Conservation (phyloP, 2,113 vertebrate species). For the Aramus guarauna region DNA sequence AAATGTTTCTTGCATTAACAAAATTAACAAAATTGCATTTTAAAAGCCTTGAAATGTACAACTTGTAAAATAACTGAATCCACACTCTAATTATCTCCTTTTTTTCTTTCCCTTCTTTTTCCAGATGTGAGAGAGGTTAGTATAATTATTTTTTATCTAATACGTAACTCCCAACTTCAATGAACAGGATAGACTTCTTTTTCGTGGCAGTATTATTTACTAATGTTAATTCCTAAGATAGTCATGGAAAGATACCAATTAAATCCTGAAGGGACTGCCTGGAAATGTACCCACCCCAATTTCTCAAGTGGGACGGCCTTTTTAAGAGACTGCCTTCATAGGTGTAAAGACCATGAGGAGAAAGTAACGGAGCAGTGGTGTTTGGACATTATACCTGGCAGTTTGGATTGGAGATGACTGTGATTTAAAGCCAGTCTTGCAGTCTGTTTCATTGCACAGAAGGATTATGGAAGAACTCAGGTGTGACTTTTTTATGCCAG, state of each 20-base stretch:
- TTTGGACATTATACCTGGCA: background rate
- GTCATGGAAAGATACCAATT: background rate
- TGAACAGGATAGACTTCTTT: background rate
- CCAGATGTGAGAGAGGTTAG: conserved; percentile 76
- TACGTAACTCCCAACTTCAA: background rate
- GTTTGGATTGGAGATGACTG: background rate
- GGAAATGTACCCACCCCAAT: conserved; percentile 75
- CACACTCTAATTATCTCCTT: background rate
- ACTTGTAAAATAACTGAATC: background rate
- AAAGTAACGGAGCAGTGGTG: conserved; percentile 1
- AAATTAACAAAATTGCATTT: background rate
- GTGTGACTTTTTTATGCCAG: conserved; percentile 20
- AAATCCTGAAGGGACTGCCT: conserved; percentile 71
- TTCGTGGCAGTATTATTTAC: background rate
- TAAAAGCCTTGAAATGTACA: background rate
- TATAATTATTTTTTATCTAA: conserved; percentile 36
- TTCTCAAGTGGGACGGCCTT: conserved; percentile 80
- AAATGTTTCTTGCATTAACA: background rate
- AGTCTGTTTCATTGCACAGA: background rate
- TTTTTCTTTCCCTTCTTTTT: background rate
- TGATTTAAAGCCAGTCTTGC: background rate
- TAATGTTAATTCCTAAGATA: background rate
- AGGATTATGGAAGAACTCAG: conserved; percentile 53
- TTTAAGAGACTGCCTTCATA: conserved; percentile 74
- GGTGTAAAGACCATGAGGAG: conserved; percentile 32